Conservation (phyloP, 2,888 invertebrate species). For the Stenodema calcarata region DNA sequence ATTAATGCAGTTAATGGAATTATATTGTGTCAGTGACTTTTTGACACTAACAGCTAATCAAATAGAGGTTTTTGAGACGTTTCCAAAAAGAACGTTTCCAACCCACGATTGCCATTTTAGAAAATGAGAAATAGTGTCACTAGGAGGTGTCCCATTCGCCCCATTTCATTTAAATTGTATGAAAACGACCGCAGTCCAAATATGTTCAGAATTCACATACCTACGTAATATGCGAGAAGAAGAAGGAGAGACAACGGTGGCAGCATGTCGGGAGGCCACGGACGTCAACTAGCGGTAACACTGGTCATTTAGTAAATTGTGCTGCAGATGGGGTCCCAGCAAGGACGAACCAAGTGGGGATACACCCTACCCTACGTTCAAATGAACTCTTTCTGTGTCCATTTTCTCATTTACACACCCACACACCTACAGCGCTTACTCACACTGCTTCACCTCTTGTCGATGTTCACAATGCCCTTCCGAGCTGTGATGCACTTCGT, state of each 20-base stretch:
- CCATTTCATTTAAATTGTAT: too few relatives aligned
- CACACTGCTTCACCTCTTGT: neutral
- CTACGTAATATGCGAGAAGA: conserved; percentile 5
- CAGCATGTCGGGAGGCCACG: conserved; percentile 34
- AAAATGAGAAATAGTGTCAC: too few relatives aligned
- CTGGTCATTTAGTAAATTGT: conserved; percentile 45
- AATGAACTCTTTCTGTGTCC: conserved; percentile 18
- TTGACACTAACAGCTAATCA: too few relatives aligned
- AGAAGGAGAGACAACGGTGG: conserved; percentile 24
- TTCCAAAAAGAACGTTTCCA: too few relatives aligned
- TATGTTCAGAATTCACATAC: neutral
- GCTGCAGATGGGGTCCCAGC: conserved; percentile 20
- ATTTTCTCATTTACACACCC: conserved; percentile 11
- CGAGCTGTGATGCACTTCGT: conserved; percentile 1
- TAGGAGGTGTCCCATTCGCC: too few relatives aligned
- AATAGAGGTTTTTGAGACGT: too few relatives aligned
- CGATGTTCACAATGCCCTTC: neutral
- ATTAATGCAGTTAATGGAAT: too few relatives aligned
- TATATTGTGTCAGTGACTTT: too few relatives aligned
- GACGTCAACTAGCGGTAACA: conserved; percentile 44
- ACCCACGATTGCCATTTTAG: too few relatives aligned
- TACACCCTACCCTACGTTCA: neutral
- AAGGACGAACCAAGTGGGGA: neutral
- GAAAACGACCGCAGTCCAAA: too few relatives aligned
- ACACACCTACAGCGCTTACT: neutral